phyloP scores from a whole-genome alignment of 1,140 invertebrate species.

The Campoletis sonorensis region DNA sequence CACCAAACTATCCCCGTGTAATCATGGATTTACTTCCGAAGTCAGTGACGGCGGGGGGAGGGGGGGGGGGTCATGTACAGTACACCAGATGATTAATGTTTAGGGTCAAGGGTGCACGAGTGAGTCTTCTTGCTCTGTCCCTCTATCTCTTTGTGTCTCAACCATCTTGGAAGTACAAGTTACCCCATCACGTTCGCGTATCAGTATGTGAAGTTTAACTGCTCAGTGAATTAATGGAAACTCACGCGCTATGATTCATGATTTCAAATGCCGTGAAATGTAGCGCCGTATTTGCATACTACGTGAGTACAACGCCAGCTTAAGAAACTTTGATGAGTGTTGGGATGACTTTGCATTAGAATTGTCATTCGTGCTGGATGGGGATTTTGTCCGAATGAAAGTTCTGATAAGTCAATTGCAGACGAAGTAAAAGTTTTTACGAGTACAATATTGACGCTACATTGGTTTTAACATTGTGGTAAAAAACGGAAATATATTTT shows the following conservation, averaged over 20 bases:
- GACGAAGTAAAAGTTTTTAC: no score
- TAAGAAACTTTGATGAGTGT: background rate
- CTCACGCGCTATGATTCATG: background rate
- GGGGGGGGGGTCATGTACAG: background rate
- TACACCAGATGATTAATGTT: constrained; percentile 15
- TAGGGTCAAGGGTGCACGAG: constrained; percentile 21
- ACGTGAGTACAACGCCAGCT: background rate
- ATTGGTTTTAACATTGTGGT: no score
- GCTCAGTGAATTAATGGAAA: constrained; percentile 6
- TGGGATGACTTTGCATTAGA: background rate
- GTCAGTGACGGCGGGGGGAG: constrained; percentile 19
- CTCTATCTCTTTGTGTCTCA: constrained; percentile 2
- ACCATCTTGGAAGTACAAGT: constrained; percentile 3
- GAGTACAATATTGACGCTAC: no score
- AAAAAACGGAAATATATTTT: no score
- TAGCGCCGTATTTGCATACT: background rate
- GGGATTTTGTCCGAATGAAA: background rate
- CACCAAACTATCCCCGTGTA: background rate
- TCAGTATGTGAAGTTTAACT: constrained; percentile 16
- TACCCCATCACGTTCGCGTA: background rate
- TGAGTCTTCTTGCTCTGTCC: background rate
- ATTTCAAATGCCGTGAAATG: background rate
- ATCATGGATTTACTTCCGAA: constrained; percentile 30
- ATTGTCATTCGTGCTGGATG: no score
- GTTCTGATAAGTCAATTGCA: no score